A percentile compares a stretch with the other conserved stretches of the same genome.
Evolutionary conservation across 2,888 invertebrate species (phyloP).

Genomic region (Nyleta sp.): DNA sequence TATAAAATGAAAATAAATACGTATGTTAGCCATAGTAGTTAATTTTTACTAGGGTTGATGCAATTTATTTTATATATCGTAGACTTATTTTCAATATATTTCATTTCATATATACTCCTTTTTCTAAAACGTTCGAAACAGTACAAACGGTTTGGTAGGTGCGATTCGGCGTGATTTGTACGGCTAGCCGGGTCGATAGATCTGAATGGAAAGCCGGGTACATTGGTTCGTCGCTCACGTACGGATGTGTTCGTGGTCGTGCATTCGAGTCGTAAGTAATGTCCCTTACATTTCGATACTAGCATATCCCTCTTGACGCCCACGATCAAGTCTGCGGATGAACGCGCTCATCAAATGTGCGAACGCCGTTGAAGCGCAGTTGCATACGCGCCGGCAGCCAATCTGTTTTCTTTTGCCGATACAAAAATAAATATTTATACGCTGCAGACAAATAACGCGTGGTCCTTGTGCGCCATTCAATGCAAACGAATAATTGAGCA

Average conservation of each 20-base stretch:
- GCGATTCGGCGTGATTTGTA: slow-evolving; percentile 56
- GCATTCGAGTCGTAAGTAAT: slow-evolving; percentile 57
- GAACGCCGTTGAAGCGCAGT: slow-evolving; percentile 37
- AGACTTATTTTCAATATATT: too few relatives aligned
- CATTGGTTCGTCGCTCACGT: slow-evolving; percentile 18
- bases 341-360: slow-evolving; percentile 51
- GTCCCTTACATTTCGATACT: slow-evolving; percentile 60
- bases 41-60: too few relatives aligned
- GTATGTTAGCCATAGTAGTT: too few relatives aligned
- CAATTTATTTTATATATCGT: too few relatives aligned
- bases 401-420: slow-evolving; percentile 45
- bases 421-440: slow-evolving; percentile 62
- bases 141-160: slow-evolving; percentile 29
- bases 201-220: slow-evolving; percentile 40
- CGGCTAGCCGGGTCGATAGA: slow-evolving; percentile 46
- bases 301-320: slow-evolving; percentile 61
- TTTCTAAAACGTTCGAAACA: background rate
- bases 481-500: slow-evolving; percentile 55
- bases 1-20: too few relatives aligned
- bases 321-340: slow-evolving; percentile 56
- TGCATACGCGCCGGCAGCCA: slow-evolving; percentile 49
- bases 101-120: too few relatives aligned
- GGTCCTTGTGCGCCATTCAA: slow-evolving; percentile 40
- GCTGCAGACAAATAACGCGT: slow-evolving; percentile 26
- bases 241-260: slow-evolving; percentile 10